These are phyloP conservation scores for Rhodeus uyekii DNA, from an alignment of 2,797 vertebrate genomes.

Conservation along the genomic window DNA sequence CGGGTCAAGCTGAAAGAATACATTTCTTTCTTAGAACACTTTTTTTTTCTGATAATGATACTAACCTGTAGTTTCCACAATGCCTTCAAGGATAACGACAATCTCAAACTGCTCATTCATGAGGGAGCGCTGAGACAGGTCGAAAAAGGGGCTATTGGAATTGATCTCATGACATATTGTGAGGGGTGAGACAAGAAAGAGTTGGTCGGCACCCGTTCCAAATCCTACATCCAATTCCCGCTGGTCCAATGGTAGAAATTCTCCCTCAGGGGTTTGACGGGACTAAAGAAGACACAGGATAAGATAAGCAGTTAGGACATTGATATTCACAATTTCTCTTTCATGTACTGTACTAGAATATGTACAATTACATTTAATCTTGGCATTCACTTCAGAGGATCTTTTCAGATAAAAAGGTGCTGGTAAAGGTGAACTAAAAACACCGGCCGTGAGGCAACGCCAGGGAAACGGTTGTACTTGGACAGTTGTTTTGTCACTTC, in stretches of 20 bases:
- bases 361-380: not conserved
- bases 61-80: conserved; percentile 90
- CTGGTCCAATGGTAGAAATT: conserved; percentile 90
- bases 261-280: conserved; percentile 89
- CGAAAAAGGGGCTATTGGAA: conserved; percentile 86
- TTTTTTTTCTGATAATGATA: not conserved
- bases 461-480: too few relatives aligned
- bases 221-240: conserved; percentile 90
- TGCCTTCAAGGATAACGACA: conserved; percentile 90
- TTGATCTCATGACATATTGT: conserved; percentile 93
- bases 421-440: not conserved
- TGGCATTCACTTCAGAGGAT: not conserved
- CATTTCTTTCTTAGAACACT: not conserved
- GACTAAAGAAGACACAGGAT: conserved; percentile 74
- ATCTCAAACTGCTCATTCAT: conserved; percentile 89
- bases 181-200: conserved; percentile 89
- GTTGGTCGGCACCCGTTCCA: conserved; percentile 89
- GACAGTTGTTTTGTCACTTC: too few relatives aligned
- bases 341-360: not conserved
- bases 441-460: too few relatives aligned
- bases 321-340: not conserved
- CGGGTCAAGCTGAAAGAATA: not conserved
- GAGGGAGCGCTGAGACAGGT: conserved; percentile 86
- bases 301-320: not conserved
- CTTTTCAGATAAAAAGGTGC: not conserved